phyloP scores from a whole-genome alignment of 2,888 invertebrate genomes.

The Epinotia brunnichana region DNA sequence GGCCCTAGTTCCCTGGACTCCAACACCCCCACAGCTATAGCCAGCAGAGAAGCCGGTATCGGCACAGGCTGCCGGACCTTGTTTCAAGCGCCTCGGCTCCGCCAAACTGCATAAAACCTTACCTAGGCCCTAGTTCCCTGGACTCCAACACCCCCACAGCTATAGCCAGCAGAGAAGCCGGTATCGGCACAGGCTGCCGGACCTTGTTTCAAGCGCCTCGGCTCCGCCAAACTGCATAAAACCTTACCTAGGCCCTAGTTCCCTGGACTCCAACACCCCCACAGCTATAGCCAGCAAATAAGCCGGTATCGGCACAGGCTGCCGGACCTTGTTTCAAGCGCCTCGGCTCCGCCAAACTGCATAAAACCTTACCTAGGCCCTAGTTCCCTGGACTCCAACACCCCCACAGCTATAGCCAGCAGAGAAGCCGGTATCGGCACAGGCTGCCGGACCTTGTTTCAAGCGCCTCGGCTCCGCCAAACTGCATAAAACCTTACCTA shows the following conservation, averaged over 20 bases:
- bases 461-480: conserved; percentile 72
- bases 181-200: conserved; percentile 91
- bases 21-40: conserved; percentile 93
- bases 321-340: conserved; percentile 85
- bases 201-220: conserved; percentile 84
- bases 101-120: too few relatives aligned
- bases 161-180: conserved; percentile 94
- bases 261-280: conserved; percentile 89
- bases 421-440: conserved; percentile 95
- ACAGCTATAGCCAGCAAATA: conserved; percentile 96
- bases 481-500: too few relatives aligned
- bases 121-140: conserved; percentile 89
- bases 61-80: conserved; percentile 91
- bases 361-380: too few relatives aligned
- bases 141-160: conserved; percentile 93
- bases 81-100: conserved; percentile 73
- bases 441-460: conserved; percentile 87
- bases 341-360: conserved; percentile 70
- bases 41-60: conserved; percentile 94
- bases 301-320: conserved; percentile 92
- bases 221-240: too few relatives aligned
- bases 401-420: conserved; percentile 94
- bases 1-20: conserved; percentile 90
- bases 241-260: conserved; percentile 90
- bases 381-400: conserved; percentile 88